Base-by-base conservation (phyloP, 2,113 vertebrate species). In the Lycocorax pyrrhopterus region DNA sequence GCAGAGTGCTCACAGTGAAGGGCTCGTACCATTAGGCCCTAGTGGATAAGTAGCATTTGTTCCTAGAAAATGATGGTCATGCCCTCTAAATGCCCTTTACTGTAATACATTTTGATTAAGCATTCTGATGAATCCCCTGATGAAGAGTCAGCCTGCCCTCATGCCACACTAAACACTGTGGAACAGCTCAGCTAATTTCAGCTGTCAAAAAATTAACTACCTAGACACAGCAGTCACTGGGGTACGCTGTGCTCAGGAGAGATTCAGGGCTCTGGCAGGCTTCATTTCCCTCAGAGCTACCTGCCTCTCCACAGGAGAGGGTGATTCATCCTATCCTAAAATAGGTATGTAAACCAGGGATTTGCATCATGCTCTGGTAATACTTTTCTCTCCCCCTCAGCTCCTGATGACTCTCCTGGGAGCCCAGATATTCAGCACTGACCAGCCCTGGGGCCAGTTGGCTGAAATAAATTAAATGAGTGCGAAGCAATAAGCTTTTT, bases 121-220 rank as follows among this genome's bases (percentile, higher is more conserved):
- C 51, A 90, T 88, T 43, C 53, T 76, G 66, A 96, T 85, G 49
- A 67, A 58, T 13, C 43, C 62, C 26, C 15, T 29, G 32, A 60
- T 26, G 63, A 82, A 55, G 39, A 82, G 27, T 62, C 78, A 93
- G 84, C 33, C 46, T 67, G 74, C 51, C 43, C 84, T 91, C 43
- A 39, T 30, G 33, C 59, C 7, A 8, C 67, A 83, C 63, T 55
- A 71, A 91, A 87, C 55, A n/a, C 49, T 16, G 17, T 22, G 51
- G 72, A 92, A 92, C 68, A 89, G 43, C 77, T 86, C 68, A 60
- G 56, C 73, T 94, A 52, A 94, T 95, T 94, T 94, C 91, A 87
- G 60, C 86, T 93, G 83, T 84, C 86, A 89, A 62, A 88, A 88
- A 93, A 77, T 80, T 88, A 93, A 90, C 75, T 53, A 46, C 75